Evolutionary conservation across 2,113 vertebrate species (phyloP), one percentile per base, ranked within the genome.

Genomic region (Malurus cyaneus): DNA sequence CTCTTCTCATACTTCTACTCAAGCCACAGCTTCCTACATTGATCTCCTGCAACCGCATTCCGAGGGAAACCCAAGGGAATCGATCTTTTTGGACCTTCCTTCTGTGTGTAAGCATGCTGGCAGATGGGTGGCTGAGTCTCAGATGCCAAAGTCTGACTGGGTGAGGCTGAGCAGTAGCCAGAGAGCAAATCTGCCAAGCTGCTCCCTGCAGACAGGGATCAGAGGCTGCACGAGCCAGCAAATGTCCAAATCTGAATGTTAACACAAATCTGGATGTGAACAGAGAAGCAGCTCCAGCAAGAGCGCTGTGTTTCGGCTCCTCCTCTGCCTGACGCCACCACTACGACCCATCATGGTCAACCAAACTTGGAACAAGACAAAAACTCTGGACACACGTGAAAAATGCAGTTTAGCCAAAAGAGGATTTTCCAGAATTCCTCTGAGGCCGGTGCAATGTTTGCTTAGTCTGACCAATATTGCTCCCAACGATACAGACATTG

Each of bases 381-480:
- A 89, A 87, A 50, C 20, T 56, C 69, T 50, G 82, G 39, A 89
- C 71, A 60, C 52, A 59, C n/a, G 57, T 32, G 10, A 28, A 70
- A 73, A 95, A 81, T 25, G 41, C 24, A 53, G n/a, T 86, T 92
- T 66, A 42, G 73, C 84, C 85, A 62, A 25, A n/a, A 71, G 31
- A 83, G 34, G n/a, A 46, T 67, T 97, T 90, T 89, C 49, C 61
- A 87, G 84, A 54, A 66, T 96, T 94, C 62, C 49, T 93, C 60
- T 70, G 76, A 41, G 19, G 44, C 54, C 13, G 6, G 3, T 21
- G 20, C 8, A 34, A 18, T 28, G 14, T 72, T 78, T 80, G 17
- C 86, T 69, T 92, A 69, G 64, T 85, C 86, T 71, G 76, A 88
- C 80, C 49, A 79, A 60, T 46, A 73, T 26, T 89, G 26, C 7